Evolutionary conservation across 2,888 invertebrate genomes (phyloP), one percentile per base, ranked within the genome.

Genomic region (Meta bourneti): DNA sequence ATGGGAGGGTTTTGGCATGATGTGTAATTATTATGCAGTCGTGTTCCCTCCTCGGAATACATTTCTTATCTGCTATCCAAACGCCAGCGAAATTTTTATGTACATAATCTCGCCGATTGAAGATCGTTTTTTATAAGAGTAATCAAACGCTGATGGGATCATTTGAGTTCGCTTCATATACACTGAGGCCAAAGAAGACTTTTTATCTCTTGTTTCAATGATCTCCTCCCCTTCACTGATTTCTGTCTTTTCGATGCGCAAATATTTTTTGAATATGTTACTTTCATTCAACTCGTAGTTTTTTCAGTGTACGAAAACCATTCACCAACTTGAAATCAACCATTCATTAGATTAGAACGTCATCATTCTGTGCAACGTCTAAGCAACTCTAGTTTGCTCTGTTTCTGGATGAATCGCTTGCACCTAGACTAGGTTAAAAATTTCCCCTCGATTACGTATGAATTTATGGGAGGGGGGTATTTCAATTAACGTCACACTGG

Each of bases 61-160:
- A 81, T 88, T 75, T 80, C 80, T 88, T 88, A 88, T 88, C 88
- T 88, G 2, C 75, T 81, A 51, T 79, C 74, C 88, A 81, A 81
- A 61, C 16, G 74, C 54, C 49, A 48, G 48, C 54, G 69, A 83
- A 52, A 83, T 83, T 83, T 81, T 83, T 83, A 83, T 83, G 71
- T 83, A 77, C 84, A 85, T 75, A 85, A 85, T 85, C 75, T 85
- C 9, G n/a, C 8, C 61, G 52, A 19, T 69, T 6, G 20, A 11
- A 74, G 54, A 20, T 54, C 54, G 16, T 74, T 84, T 71, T 69
- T 74, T 82, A 71, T 61, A 70, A 70, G 81, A 13, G 49, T 48
- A 69, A 70, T 81, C 70, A 20, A 20, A 81, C 49, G 69, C 13
- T 54, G 51, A 51, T 71, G 71, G 51, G 51, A 51, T 82, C 48